phyloP scores from a whole-genome alignment of 2,888 invertebrate species.

The Ptychoptera albimana region DNA sequence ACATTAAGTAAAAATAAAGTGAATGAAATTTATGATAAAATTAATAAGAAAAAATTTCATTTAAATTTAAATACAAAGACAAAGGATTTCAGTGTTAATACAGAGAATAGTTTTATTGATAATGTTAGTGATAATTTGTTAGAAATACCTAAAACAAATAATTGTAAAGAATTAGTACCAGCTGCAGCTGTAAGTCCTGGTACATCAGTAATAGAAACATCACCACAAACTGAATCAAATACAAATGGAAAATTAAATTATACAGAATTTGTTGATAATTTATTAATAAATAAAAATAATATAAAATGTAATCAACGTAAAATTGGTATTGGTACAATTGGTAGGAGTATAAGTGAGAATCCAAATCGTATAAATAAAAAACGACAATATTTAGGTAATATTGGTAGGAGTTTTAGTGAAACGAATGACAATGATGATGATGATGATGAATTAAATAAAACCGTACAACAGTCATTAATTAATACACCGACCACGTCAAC shows the following conservation, averaged over 20 bases:
- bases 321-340: slow-evolving; percentile 7
- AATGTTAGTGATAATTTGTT: background rate
- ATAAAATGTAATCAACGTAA: background rate
- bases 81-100: too few relatives aligned
- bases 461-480: too few relatives aligned
- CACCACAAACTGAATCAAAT: too few relatives aligned
- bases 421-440: slow-evolving; percentile 8
- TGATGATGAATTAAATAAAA: background rate
- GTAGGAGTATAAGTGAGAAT: slow-evolving; percentile 7
- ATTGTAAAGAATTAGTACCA: background rate
- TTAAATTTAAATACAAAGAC: too few relatives aligned
- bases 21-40: slow-evolving; percentile 12
- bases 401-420: slow-evolving; percentile 14
- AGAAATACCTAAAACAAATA: background rate
- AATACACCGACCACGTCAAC: background rate
- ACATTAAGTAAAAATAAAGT: slow-evolving; percentile 9
- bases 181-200: background rate
- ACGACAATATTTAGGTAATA: slow-evolving; percentile 9
- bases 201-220: too few relatives aligned
- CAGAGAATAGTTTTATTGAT: background rate
- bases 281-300: slow-evolving; percentile 2
- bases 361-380: slow-evolving; percentile 5
- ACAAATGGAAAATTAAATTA: background rate
- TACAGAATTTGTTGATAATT: background rate
- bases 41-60: slow-evolving; percentile 7